Evolutionary conservation across 2,113 vertebrate genomes (phyloP), one percentile per base, ranked within the genome.

Genomic region (Calyptomena viridis): DNA sequence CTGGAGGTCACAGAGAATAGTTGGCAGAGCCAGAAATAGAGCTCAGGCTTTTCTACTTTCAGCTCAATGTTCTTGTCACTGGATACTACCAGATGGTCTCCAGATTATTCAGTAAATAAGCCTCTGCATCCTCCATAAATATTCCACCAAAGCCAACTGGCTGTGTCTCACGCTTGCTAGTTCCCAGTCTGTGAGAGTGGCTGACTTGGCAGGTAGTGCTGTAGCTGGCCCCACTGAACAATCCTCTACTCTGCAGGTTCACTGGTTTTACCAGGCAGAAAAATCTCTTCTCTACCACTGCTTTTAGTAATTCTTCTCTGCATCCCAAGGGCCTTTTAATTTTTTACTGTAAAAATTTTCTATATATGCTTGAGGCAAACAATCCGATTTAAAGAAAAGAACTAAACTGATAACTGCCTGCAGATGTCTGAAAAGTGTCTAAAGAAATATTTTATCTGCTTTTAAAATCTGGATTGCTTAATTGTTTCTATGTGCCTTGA

Each of bases 81-180:
- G 93, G 93, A 95, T 95, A 94, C 91, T 78, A 91, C 77, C 94
- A 95, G 93, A 94, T 96, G 94, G 95, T 97, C 91, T 93, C 94
- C 94, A 97, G 95, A 96, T 95, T 95, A 96, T 95, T 97, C 95
- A 94, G 96, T 95, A 95, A 95, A 95, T 94, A 95, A 93, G 96
- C 92, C 82, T 93, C 93, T 95, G 85, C 92, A 94, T 95, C 93
- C 94, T 94, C 87, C 94, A 90, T 95, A 95, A 95, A 95, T 95
- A 97, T 66, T 94, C 91, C 42, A 1, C 93, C 91, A 93, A 95
- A 96, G 95, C 94, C 93, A 96, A 93, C 93, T 93, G 95, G 93
- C 94, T 95, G 83, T 74, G 93, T 96, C 95, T 96, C 95, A 87
- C 94, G 49, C 93, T 92, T 93, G 94, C 90, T 95, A 95, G 76